These are phyloP conservation scores for Gobio occitaniae DNA, from an alignment of 2,797 vertebrate genomes.

Conservation along the genomic window DNA sequence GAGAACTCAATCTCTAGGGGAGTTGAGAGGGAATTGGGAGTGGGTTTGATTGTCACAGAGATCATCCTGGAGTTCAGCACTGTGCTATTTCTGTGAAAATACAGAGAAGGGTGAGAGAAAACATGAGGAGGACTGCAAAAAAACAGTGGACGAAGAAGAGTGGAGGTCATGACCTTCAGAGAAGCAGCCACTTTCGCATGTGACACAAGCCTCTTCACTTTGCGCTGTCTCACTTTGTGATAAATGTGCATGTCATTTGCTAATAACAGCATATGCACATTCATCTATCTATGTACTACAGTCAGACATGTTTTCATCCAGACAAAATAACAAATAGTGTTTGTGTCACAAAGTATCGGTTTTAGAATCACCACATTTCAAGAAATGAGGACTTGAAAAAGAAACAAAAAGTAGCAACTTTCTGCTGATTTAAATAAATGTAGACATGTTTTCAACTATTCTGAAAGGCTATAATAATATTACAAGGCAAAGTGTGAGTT, in stretches of 20 bases:
- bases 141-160: constrained; percentile 6
- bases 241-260: background rate
- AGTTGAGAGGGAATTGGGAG: constrained; percentile 83
- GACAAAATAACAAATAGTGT: constrained; percentile 26
- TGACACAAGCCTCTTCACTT: background rate
- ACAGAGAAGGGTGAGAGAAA: constrained; percentile 48
- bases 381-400: background rate
- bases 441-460: background rate
- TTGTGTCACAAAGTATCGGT: constrained; percentile 46
- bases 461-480: background rate
- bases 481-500: background rate
- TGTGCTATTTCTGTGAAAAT: constrained; percentile 84
- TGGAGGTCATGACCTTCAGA: constrained; percentile 40
- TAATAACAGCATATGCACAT: constrained; percentile 1
- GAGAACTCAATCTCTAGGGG: constrained; percentile 94
- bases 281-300: constrained; percentile 20
- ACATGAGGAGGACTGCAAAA: constrained; percentile 50
- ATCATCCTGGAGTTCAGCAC: constrained; percentile 94
- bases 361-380: constrained; percentile 38
- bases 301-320: background rate
- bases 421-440: background rate
- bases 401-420: background rate
- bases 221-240: background rate
- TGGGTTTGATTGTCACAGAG: constrained; percentile 94
- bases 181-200: constrained; percentile 10